Evolutionary conservation across 2,888 invertebrate genomes (phyloP), one percentile per base, ranked within the genome.

Genomic region (Cremastobaeus sp.): DNA sequence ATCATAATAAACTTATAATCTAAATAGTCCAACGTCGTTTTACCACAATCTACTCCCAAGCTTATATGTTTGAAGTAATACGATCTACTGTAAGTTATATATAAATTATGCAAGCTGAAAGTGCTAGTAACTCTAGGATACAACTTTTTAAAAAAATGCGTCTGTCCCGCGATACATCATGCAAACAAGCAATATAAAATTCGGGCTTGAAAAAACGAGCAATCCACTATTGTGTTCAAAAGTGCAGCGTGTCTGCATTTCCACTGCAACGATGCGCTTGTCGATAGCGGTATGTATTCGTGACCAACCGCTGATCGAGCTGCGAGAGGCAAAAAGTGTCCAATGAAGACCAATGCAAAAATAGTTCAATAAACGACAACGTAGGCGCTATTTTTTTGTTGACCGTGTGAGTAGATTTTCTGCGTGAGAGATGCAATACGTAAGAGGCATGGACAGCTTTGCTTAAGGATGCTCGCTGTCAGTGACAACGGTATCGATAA

Each of bases 401-500:
- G 62, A 70, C 70, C 62, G n/a, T n/a, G 34, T 48, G 62, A 70
- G 70, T 70, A 55, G 70, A 70, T 62, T 70, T 59, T 54, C 62
- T 39, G 41, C 32, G 70, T 62, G 70, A 55, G 62, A 62, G 62
- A 55, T 70, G 70, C 48, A 70, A 70, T 70, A 62, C 70, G 35
- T 70, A 70, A 70, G 55, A 70, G 70, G 70, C 70, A 62, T 70
- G 62, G 70, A 70, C 55, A 47, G 3, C 21, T 62, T 50, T 64
- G 70, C 57, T 70, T 70, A 64, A 64, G 62, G 64, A 43, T 64
- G 64, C 64, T 54, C 71, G 39, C 68, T 72, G 72, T 52, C 60
- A 57, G 34, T 70, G 76, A 73, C 72, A 73, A 62, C 48, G 65
- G 62, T 66, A 76, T 76, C 69, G 76, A 76, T 76, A 66, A 76